Evolutionary conservation across 2,797 vertebrate genomes (phyloP).

Genomic region (Microhierax caerulescens): DNA sequence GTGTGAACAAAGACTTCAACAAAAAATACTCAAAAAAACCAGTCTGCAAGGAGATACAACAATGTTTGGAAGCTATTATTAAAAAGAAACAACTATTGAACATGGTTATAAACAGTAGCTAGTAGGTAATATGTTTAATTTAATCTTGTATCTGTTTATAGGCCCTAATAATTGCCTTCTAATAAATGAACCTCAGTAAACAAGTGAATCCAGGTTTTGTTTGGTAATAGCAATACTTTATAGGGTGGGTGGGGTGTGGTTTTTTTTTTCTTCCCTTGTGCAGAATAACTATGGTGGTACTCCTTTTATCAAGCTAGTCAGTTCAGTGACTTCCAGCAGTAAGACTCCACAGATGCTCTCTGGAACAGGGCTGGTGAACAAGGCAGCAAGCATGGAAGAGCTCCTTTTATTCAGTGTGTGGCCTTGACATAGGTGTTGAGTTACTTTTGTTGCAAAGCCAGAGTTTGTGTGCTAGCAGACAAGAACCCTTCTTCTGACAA

Average conservation of each 20-base stretch:
- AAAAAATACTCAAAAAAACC: fast-evolving
- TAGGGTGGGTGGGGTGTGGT: fast-evolving
- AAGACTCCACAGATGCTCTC: background rate
- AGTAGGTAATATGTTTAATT: background rate
- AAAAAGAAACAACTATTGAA: background rate
- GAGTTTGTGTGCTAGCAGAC: background rate
- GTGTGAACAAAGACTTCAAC: background rate
- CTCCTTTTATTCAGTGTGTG: fast-evolving
- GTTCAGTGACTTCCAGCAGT: background rate
- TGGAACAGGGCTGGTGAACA: background rate
- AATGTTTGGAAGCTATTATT: background rate
- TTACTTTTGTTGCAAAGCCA: background rate
- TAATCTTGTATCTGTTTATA: background rate
- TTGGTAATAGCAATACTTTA: background rate
- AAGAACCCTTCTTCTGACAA: background rate
- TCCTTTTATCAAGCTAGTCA: background rate
- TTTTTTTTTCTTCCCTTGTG: background rate
- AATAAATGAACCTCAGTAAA: background rate
- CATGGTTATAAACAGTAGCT: background rate
- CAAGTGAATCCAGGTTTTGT: background rate
- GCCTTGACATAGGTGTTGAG: too few relatives aligned
- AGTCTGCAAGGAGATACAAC: background rate
- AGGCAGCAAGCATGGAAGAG: background rate
- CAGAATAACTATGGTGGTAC: background rate
- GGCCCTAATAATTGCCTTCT: too few relatives aligned